Evolutionary conservation across 2,113 vertebrate species (phyloP), one percentile per base, ranked within the genome.

Genomic region (Corvus cornix): DNA sequence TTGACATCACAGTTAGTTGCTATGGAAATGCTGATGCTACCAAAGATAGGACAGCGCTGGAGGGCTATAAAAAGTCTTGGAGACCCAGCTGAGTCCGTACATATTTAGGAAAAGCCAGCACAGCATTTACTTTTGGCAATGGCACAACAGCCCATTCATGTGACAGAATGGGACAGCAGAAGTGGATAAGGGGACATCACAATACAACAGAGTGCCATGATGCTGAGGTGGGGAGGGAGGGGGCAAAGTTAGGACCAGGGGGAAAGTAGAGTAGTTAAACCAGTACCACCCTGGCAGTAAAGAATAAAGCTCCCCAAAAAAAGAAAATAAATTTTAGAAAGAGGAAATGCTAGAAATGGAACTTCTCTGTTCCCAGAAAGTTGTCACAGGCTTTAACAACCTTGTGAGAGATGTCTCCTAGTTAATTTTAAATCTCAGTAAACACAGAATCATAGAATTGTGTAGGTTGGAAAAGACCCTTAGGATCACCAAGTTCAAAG

Each of bases 1-100:
- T 91, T 96, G 91, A 97, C 91, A 96, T 96, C 91, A 96, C 84
- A 75, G 51, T 81, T 52, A 12, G 88, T 95, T 92, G 86, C 96
- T 69, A 95, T 63, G 80, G 93, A 84, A 93, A 94, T 96, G 70
- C 76, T 90, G 95, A 94, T 95, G 94, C 85, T 96, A 87, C 85
- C 79, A 91, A 91, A 92, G 89, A 83, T 59, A 94, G 83, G 89
- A 73, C 73, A 67, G 82, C 2, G 12, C 78, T 84, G 78, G 72
- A 94, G 76, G 86, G 53, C 84, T 95, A 90, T 87, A 95, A 91
- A 95, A 96, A 96, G 89, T 88, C 78, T 87, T 74, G 59, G 89
- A 81, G 80, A 96, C 53, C 77, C 88, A 91, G 77, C 86, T 83
- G 85, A 92, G 74, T 51, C 66, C 7, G 1, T 78, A 77, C 4